These are phyloP conservation scores for Rhadina sibilatrix DNA, from an alignment of 2,113 vertebrate genomes.

Conservation along the genomic window DNA sequence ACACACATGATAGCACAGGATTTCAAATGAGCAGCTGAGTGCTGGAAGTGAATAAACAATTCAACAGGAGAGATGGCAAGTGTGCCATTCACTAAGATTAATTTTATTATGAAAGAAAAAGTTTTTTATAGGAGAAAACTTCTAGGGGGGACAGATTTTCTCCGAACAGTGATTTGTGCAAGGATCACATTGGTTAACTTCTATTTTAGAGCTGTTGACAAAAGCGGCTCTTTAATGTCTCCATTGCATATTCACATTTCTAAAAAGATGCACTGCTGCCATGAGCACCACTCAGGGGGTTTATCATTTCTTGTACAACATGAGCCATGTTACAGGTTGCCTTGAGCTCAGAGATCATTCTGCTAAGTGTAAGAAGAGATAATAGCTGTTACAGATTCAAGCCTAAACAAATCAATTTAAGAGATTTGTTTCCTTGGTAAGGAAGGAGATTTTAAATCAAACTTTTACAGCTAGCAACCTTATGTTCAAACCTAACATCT, in stretches of 20 bases:
- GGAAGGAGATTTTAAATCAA: neutral
- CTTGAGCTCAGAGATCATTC: neutral
- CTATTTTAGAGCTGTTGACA: neutral
- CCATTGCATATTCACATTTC: neutral
- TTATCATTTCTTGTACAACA: neutral
- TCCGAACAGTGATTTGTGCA: neutral
- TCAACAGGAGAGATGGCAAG: neutral
- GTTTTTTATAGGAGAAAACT: neutral
- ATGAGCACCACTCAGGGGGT: neutral
- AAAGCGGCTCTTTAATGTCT: neutral
- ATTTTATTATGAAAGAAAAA: neutral
- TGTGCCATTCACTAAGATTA: neutral
- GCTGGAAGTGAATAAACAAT: slow-evolving; percentile 34
- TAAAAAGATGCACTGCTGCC: neutral
- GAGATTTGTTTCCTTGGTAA: neutral
- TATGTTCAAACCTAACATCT: neutral
- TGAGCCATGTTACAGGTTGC: neutral
- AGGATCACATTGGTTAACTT: neutral
- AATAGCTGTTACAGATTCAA: neutral
- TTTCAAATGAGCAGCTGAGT: neutral
- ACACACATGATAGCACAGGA: neutral
- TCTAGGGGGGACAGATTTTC: neutral
- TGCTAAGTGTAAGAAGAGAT: neutral
- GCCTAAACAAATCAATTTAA: neutral
- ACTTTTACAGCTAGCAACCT: neutral